Percentiles rank a stretch among this genome's conserved stretches.
Evolutionary conservation across 1,140 invertebrate genomes (phyloP).

Genomic region (Muscidifurax raptorellus): DNA sequence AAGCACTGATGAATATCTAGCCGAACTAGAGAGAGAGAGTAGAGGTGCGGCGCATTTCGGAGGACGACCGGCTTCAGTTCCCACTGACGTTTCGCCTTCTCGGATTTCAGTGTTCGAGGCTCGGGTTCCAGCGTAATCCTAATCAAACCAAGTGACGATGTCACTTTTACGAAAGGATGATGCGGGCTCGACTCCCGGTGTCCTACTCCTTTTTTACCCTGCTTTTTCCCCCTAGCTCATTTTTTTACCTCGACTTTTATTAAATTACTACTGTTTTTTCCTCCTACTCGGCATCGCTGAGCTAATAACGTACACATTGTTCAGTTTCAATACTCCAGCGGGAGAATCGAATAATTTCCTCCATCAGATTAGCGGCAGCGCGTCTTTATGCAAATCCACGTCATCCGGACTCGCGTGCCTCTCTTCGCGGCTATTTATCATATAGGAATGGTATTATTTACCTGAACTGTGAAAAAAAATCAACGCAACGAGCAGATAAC

Average conservation of each 20-base stretch:
- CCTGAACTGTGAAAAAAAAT: background rate
- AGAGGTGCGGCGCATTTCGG: constrained; percentile 52
- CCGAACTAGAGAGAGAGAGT: constrained; percentile 47
- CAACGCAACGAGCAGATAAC: background rate
- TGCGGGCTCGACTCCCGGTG: background rate
- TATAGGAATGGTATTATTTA: background rate
- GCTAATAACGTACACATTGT: background rate
- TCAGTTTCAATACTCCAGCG: too few species aligned
- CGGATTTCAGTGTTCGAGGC: constrained; percentile 56
- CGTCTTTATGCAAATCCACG: too few species aligned
- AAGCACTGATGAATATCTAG: constrained; percentile 63
- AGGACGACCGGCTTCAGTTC: constrained; percentile 57
- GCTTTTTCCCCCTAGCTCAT: background rate
- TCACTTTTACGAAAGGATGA: constrained; percentile 28
- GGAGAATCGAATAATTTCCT: background rate
- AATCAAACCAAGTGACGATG: constrained; percentile 48
- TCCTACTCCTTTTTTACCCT: background rate
- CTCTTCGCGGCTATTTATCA: too few species aligned
- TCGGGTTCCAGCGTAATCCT: constrained; percentile 51
- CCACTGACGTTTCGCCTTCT: constrained; percentile 63
- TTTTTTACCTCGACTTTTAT: constrained; percentile 2
- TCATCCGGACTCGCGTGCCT: too few species aligned
- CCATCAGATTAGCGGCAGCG: background rate
- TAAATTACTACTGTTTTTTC: constrained; percentile 16
- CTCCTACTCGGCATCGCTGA: background rate